A percentile compares a stretch with the other conserved stretches of the same genome.
phyloP scores from a whole-genome alignment of 2,888 invertebrate species.

The Monoplex corrugatus region DNA sequence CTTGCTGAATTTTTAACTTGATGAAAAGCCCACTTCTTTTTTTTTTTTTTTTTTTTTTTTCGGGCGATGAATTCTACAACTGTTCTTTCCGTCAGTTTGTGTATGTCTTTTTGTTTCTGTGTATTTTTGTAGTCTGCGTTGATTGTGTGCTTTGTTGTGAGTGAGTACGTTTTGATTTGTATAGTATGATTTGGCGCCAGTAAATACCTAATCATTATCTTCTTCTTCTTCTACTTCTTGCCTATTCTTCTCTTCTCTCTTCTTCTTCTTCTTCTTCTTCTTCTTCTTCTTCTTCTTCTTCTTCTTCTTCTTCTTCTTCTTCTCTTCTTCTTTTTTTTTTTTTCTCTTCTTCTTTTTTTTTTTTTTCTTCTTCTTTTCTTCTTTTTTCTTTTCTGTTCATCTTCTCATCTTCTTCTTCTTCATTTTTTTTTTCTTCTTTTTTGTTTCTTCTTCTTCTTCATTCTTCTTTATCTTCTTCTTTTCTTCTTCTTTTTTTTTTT shows the following conservation, averaged over 20 bases:
- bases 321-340: background rate
- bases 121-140: too few species aligned
- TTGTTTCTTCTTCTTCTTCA: background rate
- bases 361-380: background rate
- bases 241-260: background rate
- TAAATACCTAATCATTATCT: background rate
- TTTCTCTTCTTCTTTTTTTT: background rate
- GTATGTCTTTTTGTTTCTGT: too few species aligned
- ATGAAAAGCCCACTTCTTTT: too few species aligned
- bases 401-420: background rate
- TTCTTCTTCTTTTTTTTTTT: background rate
- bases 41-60: background rate
- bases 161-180: too few species aligned
- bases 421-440: background rate
- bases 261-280: background rate
- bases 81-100: too few species aligned
- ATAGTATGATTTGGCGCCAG: too few species aligned
- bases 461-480: background rate
- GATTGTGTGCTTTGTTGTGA: too few species aligned
- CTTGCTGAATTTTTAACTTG: too few species aligned
- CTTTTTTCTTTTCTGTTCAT: background rate
- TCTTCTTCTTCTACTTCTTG: background rate
- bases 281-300: background rate
- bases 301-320: background rate
- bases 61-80: background rate